Evolutionary conservation across 2,113 vertebrate species (phyloP), one percentile per base, ranked within the genome.

Genomic region (Smithornis capensis): DNA sequence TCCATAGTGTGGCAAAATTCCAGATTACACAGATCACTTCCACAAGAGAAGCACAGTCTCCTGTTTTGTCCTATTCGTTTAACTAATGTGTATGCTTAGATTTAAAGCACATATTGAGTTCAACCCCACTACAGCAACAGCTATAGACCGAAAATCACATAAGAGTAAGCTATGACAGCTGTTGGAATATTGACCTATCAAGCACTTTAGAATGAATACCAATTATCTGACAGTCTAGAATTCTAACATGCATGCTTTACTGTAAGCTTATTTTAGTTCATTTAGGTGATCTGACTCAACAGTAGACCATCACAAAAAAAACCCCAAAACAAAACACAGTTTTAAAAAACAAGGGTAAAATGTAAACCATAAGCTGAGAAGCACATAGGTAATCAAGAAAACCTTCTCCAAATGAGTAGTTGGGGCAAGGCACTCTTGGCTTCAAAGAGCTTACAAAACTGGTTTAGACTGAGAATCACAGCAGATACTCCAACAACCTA

Each of bases 401-500:
- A 35, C 5, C 14, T 73, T 17, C 49, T 85, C 57, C 82, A 62
- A 88, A 63, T 35, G 6, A 80, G 55, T 17, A 83, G 37, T 1
- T 62, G 21, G 14, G 59, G 55, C 73, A 87, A 89, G 37, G 14
- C 60, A 55, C 12, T 52, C 67, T 31, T 52, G 24, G 15, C 28
- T 80, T 52, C n/a, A 76, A 70, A 79, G 53, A 42, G 5, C 57
- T 76, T 63, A 71, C 37, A 76, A 68, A 94, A 92, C 85, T 63
- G 74, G 73, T 75, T 95, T 70, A 63, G 29, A 55, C 50, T 60
- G 57, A 21, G 27, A 35, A 25, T 50, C 38, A n/a, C 38, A 63
- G 15, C 18, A 91, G 3, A 33, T 1, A 64, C 22, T 52, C 12
- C n/a, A 88, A 63, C 10, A 76, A 25, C 25, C 24, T 73, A 21